Base-by-base conservation (phyloP, 2,888 invertebrate genomes). In the Tenthredo amoena region DNA sequence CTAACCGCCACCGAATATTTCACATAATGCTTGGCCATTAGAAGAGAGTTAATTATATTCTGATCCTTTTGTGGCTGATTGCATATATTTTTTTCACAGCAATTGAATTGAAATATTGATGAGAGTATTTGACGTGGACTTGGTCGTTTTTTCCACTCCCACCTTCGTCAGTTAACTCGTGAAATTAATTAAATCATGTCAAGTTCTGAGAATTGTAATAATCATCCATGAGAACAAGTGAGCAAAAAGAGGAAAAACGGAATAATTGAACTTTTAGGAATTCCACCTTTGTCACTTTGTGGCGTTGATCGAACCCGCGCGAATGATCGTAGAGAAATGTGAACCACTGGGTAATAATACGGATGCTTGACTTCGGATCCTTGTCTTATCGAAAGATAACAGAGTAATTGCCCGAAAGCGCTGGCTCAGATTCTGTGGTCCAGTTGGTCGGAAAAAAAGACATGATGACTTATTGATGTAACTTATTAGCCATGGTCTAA, bases 391-490 rank as follows among this genome's bases (percentile, higher is more conserved):
- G 26, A 12, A 74, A 74, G 43, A 74, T 74, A 74, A 43, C 10
- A 43, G 37, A 74, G 43, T 74, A 74, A 74, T 74, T 74, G 43
- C 10, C 21, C 21, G 37, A 71, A 71, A 71, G 26, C 12, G n/a
- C 43, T 43, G 72, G 72, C 40, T 43, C 43, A 31, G 31, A 43
- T 43, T 74, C 72, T 4, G 72, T n/a, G 72, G 26, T 43, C n/a
- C n/a, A 74, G 43, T 43, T 12, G 43, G 5, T 37, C 6, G 72
- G 72, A 43, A 71, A 21, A 74, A 74, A 74, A 74, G 72, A n/a
- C 72, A 21, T 6, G 43, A 74, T 43, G 43, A 43, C 40, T 74
- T 43, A 74, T 43, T 31, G 77, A 77, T 18, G 77, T 77, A 77
- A 77, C 55, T 55, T 77, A 77, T 77, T 55, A 50, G 50, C 50